Evolutionary conservation across 2,888 invertebrate species (phyloP).

Genomic region (Yponomeuta evonymella): DNA sequence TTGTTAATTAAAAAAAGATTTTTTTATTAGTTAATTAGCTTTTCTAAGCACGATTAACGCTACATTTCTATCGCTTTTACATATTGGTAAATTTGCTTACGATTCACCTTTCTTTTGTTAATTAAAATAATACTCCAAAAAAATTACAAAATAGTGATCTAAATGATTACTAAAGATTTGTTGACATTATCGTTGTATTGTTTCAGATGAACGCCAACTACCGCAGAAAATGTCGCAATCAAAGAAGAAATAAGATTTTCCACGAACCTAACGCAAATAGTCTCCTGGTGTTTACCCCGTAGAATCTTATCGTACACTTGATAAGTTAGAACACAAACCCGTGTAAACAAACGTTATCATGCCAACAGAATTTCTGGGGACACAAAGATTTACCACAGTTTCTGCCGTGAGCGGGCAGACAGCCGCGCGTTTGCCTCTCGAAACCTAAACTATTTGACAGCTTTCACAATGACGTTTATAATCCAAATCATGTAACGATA

Average conservation of each 20-base stretch:
- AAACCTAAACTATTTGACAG: slow-evolving; percentile 11
- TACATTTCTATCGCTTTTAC: too few relatives aligned
- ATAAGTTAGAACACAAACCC: slow-evolving; percentile 73
- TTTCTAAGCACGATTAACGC: too few relatives aligned
- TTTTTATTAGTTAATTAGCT: too few relatives aligned
- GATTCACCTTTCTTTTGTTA: too few relatives aligned
- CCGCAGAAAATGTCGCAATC: slow-evolving; percentile 9
- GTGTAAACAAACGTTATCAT: slow-evolving; percentile 69
- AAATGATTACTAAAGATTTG: too few relatives aligned
- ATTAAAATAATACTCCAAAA: too few relatives aligned
- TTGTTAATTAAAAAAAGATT: too few relatives aligned
- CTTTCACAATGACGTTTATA: not conserved
- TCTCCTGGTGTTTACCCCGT: slow-evolving; percentile 66
- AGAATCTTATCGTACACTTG: slow-evolving; percentile 62
- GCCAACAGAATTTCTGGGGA: slow-evolving; percentile 55
- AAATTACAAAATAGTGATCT: too few relatives aligned
- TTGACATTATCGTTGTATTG: not conserved
- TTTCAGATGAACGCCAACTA: slow-evolving; percentile 15
- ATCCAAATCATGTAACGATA: not conserved
- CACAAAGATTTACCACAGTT: slow-evolving; percentile 52
- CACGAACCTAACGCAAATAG: slow-evolving; percentile 68
- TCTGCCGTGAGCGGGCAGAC: slow-evolving; percentile 30
- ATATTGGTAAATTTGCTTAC: too few relatives aligned
- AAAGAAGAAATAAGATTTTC: slow-evolving; percentile 29
- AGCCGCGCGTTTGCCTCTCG: not conserved